These are phyloP conservation scores for Echinops telfairi DNA, from an alignment of 2,113 vertebrate genomes.

Conservation along the genomic window DNA sequence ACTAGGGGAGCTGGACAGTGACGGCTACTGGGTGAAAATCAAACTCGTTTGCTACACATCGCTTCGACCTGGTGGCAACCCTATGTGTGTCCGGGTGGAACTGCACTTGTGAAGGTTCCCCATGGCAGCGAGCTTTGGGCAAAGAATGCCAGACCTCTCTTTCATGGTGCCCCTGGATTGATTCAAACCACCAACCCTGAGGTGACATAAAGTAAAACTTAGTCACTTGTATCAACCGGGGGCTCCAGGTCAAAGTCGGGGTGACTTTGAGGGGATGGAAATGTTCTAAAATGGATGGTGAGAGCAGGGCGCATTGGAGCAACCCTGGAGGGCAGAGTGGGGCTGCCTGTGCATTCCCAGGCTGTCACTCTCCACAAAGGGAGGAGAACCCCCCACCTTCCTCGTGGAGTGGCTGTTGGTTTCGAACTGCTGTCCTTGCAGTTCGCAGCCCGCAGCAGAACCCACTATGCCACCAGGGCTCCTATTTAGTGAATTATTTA, in stretches of 20 bases:
- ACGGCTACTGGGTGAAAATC: neutral
- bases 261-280: conserved; percentile 8
- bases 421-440: no score
- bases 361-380: no score
- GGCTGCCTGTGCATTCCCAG: no score
- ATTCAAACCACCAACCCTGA: neutral
- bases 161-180: neutral
- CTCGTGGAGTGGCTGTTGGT: no score
- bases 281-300: neutral
- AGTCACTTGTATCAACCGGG: neutral
- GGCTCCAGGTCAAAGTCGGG: neutral
- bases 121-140: neutral
- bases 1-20: neutral
- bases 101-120: neutral
- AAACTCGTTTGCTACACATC: neutral
- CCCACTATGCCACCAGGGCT: no score
- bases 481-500: no score
- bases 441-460: no score
- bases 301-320: neutral
- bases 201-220: neutral
- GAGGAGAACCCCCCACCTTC: no score
- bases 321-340: neutral
- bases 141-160: neutral
- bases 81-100: neutral
- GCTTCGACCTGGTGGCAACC: neutral